phyloP scores from a whole-genome alignment of 2,113 vertebrate genomes.

The Pseudonaja textilis region DNA sequence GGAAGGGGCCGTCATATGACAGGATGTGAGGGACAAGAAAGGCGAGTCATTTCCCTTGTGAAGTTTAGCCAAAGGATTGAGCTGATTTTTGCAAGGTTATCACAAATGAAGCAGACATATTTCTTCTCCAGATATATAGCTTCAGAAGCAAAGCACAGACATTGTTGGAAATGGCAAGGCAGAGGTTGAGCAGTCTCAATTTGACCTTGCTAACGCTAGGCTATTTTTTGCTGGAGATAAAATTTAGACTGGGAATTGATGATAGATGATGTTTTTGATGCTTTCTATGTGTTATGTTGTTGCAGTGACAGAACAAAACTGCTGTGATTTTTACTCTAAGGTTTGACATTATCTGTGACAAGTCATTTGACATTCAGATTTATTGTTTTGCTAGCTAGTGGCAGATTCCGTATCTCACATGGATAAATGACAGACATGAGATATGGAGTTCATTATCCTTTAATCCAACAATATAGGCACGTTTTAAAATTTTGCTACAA shows the following conservation, averaged over 20 bases:
- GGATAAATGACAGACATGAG: conserved; percentile 41
- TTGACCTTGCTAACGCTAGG: background rate
- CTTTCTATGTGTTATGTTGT: background rate
- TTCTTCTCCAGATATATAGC: background rate
- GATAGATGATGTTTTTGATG: background rate
- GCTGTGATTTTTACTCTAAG: conserved; percentile 14
- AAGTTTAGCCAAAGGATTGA: background rate
- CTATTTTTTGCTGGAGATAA: background rate
- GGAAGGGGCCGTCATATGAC: background rate
- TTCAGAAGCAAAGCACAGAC: conserved; percentile 5
- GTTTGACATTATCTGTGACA: conserved; percentile 20
- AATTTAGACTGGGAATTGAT: conserved; percentile 17
- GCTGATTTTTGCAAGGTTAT: background rate
- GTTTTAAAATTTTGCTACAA: conserved; percentile 1
- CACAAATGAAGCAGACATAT: background rate
- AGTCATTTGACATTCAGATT: conserved; percentile 41
- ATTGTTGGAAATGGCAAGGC: background rate
- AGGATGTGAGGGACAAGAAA: background rate
- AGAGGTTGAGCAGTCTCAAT: background rate
- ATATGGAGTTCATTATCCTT: conserved; percentile 38
- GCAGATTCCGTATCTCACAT: conserved; percentile 46
- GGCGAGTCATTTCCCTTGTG: background rate
- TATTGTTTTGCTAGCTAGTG: conserved; percentile 50
- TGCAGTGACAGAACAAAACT: conserved; percentile 7
- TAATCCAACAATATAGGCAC: conserved; percentile 31